These are phyloP conservation scores for Palythoa grandis DNA, from an alignment of 92 coral and sea anemone genomes.

Conservation along the genomic window DNA sequence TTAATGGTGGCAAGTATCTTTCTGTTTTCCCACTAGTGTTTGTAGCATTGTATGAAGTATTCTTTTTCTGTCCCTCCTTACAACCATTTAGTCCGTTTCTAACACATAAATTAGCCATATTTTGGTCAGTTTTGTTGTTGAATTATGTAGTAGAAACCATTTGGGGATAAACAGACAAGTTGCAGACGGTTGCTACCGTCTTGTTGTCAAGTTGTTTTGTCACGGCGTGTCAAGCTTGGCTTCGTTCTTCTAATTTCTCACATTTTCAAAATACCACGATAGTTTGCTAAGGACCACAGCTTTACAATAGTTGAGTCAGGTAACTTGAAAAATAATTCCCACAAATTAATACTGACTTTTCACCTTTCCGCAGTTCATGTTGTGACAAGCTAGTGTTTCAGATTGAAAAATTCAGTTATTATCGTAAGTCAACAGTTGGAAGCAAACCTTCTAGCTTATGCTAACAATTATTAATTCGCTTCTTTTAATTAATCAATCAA, in stretches of 20 bases:
- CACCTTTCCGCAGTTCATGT: no score
- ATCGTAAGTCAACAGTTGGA: no score
- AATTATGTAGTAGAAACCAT: background rate
- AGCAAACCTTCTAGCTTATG: background rate
- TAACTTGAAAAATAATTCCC: background rate
- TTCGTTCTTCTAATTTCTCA: background rate
- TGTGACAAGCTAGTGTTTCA: no score
- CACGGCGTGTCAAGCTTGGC: background rate
- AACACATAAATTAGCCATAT: constrained; percentile 62
- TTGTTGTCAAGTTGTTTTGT: constrained; percentile 10
- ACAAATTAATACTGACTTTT: no score
- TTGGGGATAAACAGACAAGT: background rate
- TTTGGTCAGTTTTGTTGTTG: background rate
- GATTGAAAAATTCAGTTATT: no score
- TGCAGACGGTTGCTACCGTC: background rate
- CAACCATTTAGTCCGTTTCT: constrained; percentile 67
- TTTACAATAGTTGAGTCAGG: background rate
- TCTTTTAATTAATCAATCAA: background rate
- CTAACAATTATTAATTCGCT: background rate
- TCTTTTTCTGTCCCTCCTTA: constrained; percentile 11
- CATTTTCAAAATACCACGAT: constrained; percentile 4
- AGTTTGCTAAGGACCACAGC: background rate
- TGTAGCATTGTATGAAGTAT: constrained; percentile 14
- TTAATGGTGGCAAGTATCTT: constrained; percentile 17
- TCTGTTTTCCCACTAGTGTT: background rate